Conservation (phyloP, 2,888 invertebrate genomes). For the Drosophila greeni region DNA sequence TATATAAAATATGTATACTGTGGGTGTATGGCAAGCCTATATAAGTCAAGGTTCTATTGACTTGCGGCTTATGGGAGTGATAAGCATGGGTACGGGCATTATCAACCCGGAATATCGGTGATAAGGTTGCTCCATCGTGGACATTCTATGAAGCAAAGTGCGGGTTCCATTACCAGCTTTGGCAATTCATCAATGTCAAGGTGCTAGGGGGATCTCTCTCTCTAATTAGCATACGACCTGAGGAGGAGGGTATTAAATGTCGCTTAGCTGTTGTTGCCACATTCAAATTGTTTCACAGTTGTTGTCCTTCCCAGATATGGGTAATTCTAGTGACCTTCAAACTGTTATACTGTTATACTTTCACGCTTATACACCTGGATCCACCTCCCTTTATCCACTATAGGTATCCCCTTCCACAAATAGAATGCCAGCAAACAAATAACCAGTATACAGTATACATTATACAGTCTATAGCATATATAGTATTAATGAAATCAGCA, state of each 20-base stretch:
- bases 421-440: constrained; percentile 1
- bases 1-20: constrained; percentile 4
- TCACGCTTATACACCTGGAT: too few species aligned
- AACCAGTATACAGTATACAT: neutral
- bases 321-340: neutral
- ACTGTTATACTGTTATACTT: neutral
- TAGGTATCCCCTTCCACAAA: neutral
- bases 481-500: constrained; percentile 28
- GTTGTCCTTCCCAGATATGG: neutral
- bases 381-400: neutral
- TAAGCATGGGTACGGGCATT: constrained; percentile 20
- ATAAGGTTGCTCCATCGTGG: constrained; percentile 19
- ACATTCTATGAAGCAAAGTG: constrained; percentile 7
- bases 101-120: constrained; percentile 21
- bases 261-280: too few species aligned
- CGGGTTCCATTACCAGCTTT: constrained; percentile 10
- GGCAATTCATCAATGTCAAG: constrained; percentile 62
- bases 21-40: constrained; percentile 31
- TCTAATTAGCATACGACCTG: constrained; percentile 52
- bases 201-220: constrained; percentile 3
- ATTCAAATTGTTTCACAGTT: neutral
- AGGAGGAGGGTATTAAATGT: constrained; percentile 23
- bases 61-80: constrained; percentile 37
- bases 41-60: constrained; percentile 61
- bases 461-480: neutral